Conservation (phyloP, 2,797 vertebrate genomes). For the Leptoclinus maculatus region DNA sequence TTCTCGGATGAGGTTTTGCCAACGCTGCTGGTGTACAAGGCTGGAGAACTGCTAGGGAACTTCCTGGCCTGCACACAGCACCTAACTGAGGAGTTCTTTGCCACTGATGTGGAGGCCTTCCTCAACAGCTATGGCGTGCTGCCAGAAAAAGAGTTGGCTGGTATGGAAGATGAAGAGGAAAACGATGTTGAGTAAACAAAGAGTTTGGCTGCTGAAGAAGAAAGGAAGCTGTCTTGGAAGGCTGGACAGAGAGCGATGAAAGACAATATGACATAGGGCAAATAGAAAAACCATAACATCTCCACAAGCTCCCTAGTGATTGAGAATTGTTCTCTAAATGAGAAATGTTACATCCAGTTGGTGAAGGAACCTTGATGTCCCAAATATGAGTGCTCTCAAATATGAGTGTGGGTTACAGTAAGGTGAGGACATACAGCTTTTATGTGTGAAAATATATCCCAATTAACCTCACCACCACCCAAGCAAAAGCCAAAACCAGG, state of each 20-base stretch:
- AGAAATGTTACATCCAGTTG: slow-evolving; percentile 22
- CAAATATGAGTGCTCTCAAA: slow-evolving; percentile 22
- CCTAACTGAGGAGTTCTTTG: slow-evolving; percentile 93
- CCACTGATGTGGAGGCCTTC: slow-evolving; percentile 95
- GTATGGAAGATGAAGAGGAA: slow-evolving; percentile 78
- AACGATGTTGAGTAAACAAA: slow-evolving; percentile 69
- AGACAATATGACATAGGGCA: slow-evolving; percentile 38
- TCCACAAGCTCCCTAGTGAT: slow-evolving; percentile 43
- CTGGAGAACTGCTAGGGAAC: slow-evolving; percentile 95
- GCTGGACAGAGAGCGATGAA: slow-evolving; percentile 32
- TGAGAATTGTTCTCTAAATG: slow-evolving; percentile 30
- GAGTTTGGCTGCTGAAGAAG: slow-evolving; percentile 73
- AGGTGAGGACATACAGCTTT: background rate
- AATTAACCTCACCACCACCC: slow-evolving; percentile 1
- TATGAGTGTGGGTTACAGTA: slow-evolving; percentile 1
- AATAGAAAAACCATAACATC: slow-evolving; percentile 39
- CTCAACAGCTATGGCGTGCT: slow-evolving; percentile 96
- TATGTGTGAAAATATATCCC: slow-evolving; percentile 15
- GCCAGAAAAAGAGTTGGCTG: slow-evolving; percentile 89
- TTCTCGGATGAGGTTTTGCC: slow-evolving; percentile 93
- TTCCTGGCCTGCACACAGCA: slow-evolving; percentile 91
- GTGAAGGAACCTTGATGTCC: slow-evolving; percentile 9
- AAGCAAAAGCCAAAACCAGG: slow-evolving; percentile 52
- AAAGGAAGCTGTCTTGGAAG: slow-evolving; percentile 20
- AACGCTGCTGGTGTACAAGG: slow-evolving; percentile 94